These are phyloP conservation scores for Lithodes maja DNA, from an alignment of 2,888 invertebrate genomes.

Conservation along the genomic window DNA sequence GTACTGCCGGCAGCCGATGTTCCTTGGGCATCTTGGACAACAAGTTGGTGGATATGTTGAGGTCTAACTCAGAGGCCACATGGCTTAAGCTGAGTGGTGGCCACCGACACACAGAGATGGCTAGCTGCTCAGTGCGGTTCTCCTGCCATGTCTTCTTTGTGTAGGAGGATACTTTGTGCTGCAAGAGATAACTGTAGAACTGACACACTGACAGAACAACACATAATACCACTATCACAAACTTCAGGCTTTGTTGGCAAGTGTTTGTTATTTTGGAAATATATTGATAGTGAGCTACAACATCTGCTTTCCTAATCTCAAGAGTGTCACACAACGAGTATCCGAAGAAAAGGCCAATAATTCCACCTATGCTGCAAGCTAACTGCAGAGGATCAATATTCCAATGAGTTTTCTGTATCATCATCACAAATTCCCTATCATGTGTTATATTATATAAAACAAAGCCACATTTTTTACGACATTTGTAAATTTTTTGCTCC, in stretches of 20 bases:
- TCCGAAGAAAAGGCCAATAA: slow-evolving; percentile 39
- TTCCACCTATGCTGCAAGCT: slow-evolving; percentile 35
- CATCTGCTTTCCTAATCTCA: not conserved
- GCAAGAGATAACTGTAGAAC: slow-evolving; percentile 10
- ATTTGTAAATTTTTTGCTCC: not conserved
- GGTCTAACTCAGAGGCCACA: not conserved
- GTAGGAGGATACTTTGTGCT: slow-evolving; percentile 21
- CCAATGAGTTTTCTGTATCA: slow-evolving; percentile 15
- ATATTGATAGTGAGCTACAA: not conserved
- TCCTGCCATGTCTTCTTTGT: not conserved
- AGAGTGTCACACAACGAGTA: slow-evolving; percentile 25
- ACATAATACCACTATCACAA: not conserved
- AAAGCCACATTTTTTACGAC: not conserved
- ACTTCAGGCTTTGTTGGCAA: not conserved
- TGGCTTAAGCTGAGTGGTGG: slow-evolving; percentile 34
- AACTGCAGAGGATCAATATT: slow-evolving; percentile 19
- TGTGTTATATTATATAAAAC: not conserved
- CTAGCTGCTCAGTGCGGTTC: not conserved
- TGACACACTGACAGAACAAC: not conserved
- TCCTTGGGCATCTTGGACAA: slow-evolving; percentile 24
- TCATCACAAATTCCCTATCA: not conserved
- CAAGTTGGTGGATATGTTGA: not conserved
- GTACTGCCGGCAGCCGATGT: not conserved
- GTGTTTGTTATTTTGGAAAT: not conserved
- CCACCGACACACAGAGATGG: slow-evolving; percentile 37